Percentiles rank a stretch among this genome's conserved stretches.
Evolutionary conservation across 2,797 vertebrate genomes (phyloP).

Genomic region (Lemur catta): DNA sequence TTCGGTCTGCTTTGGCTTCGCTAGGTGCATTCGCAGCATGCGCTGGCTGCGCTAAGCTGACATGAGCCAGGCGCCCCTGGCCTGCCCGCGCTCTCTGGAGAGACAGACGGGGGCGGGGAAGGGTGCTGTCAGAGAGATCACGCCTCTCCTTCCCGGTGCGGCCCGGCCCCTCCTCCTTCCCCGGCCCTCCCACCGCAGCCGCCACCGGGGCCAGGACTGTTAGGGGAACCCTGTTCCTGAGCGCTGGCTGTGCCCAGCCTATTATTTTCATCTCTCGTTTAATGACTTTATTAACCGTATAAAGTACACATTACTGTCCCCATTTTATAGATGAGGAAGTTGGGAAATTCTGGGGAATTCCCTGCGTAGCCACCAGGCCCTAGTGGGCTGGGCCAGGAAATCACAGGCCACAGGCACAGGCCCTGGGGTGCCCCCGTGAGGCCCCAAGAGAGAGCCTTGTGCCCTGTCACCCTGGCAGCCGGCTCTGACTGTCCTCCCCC

Average conservation of each 20-base stretch:
- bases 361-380: conserved; percentile 12
- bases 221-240: background rate
- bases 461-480: fast-evolving
- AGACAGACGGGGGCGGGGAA: background rate
- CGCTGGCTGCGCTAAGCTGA: background rate
- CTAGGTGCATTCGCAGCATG: background rate
- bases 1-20: background rate
- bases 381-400: conserved; percentile 49
- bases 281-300: background rate
- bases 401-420: conserved; percentile 12
- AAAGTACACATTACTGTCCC: background rate
- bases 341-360: conserved; percentile 71
- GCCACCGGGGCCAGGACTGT: background rate
- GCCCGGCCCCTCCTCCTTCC: background rate
- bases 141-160: background rate
- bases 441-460: background rate
- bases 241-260: background rate
- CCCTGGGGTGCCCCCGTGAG: conserved; percentile 18
- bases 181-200: background rate
- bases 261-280: background rate
- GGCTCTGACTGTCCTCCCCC: background rate
- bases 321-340: conserved; percentile 69
- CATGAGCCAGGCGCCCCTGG: background rate
- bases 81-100: background rate
- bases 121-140: too few species aligned